Percentiles rank a stretch among this genome's conserved stretches.
Evolutionary conservation across 1,140 invertebrate genomes (phyloP).

Genomic region (Drosophila takahashii): DNA sequence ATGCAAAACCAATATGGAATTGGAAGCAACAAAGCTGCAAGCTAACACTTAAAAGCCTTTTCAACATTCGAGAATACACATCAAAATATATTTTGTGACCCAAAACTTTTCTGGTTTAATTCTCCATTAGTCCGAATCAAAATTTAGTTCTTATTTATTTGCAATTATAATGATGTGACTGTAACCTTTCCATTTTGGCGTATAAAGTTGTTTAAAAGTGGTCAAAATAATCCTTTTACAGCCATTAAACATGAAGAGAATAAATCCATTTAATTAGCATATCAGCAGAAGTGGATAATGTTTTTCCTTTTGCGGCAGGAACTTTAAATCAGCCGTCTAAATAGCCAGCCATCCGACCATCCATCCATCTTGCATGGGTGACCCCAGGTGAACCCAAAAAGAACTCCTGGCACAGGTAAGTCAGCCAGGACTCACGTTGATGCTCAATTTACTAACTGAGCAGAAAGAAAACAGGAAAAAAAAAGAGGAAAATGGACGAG

Average conservation of each 20-base stretch:
- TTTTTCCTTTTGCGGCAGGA: not conserved
- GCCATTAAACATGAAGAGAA: constrained; percentile 1
- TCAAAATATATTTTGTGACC: not conserved
- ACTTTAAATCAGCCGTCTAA: constrained; percentile 4
- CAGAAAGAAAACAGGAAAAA: constrained; percentile 10
- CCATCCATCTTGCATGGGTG: constrained; percentile 33
- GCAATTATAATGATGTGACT: not conserved
- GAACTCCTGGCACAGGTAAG: constrained; percentile 25
- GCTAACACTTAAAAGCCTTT: not conserved
- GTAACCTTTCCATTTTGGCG: not conserved
- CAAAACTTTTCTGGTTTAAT: not conserved
- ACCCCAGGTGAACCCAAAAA: constrained; percentile 53
- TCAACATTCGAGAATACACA: not conserved
- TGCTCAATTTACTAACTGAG: constrained; percentile 64
- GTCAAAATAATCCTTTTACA: not conserved
- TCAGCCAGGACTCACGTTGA: constrained; percentile 40
- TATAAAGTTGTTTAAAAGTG: not conserved
- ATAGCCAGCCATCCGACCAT: constrained; percentile 18
- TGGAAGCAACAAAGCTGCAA: not conserved
- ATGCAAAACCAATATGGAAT: not conserved
- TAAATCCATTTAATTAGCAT: constrained; percentile 25
- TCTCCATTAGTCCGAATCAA: not conserved
- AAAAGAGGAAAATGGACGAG: constrained; percentile 4
- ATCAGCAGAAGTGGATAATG: constrained; percentile 10
- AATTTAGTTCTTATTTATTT: not conserved